Percentiles rank a stretch among this genome's conserved stretches.
Evolutionary conservation across 2,113 vertebrate genomes (phyloP).

Genomic region (Parus major): DNA sequence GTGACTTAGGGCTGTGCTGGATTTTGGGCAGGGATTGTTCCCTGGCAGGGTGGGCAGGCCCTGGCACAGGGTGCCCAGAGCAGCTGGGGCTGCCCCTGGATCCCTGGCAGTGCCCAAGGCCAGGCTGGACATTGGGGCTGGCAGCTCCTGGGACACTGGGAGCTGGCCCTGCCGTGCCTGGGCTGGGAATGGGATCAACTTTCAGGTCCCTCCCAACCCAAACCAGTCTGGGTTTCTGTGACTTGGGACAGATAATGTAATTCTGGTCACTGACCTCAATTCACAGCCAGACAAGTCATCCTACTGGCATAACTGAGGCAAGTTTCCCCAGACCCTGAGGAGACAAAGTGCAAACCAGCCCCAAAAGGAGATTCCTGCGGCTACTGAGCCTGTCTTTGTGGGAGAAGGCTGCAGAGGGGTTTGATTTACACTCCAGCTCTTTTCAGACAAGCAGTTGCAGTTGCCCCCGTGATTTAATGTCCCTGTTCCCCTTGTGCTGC

Average conservation of each 20-base stretch:
- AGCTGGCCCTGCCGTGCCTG: not conserved
- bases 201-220: not conserved
- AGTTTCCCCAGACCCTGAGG: not conserved
- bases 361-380: not conserved
- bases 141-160: not conserved
- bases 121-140: not conserved
- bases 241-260: not conserved
- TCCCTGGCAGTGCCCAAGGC: not conserved
- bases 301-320: not conserved
- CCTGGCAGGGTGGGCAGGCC: not conserved
- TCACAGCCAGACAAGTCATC: not conserved
- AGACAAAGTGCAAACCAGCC: not conserved
- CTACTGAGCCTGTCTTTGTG: not conserved
- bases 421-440: not conserved
- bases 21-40: not conserved
- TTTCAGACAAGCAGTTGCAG: not conserved
- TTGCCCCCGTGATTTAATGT: not conserved
- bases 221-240: not conserved
- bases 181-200: not conserved
- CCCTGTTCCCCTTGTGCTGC: not conserved
- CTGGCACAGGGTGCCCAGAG: not conserved
- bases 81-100: not conserved
- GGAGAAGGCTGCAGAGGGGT: not conserved
- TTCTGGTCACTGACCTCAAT: not conserved
- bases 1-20: not conserved